Conservation (phyloP, 2,888 invertebrate genomes). For the Ochlodes sylvanus region DNA sequence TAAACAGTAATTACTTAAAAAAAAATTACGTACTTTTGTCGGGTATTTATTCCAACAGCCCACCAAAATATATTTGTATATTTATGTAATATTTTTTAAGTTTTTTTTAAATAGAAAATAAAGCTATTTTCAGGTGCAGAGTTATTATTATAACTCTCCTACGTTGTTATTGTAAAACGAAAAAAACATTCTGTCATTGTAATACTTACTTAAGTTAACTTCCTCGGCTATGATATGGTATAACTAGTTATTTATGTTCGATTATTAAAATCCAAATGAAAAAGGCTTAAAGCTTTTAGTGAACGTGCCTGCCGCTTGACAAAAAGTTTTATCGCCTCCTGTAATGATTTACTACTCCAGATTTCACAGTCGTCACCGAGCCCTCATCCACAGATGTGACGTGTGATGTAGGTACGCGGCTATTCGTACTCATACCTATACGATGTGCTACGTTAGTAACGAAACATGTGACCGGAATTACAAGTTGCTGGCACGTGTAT, state of each 20-base stretch:
- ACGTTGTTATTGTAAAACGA: neutral
- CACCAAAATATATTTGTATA: no score
- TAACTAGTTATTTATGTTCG: constrained; percentile 8
- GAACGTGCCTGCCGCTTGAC: constrained; percentile 56
- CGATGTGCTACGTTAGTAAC: constrained; percentile 27
- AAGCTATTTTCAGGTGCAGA: no score
- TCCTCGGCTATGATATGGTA: neutral
- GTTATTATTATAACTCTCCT: no score
- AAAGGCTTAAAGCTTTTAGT: constrained; percentile 51
- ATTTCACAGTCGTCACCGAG: constrained; percentile 62
- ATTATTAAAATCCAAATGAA: constrained; percentile 44
- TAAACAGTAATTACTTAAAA: no score
- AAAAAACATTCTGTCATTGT: neutral
- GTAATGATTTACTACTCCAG: constrained; percentile 70
- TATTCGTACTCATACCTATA: constrained; percentile 20
- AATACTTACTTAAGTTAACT: neutral
- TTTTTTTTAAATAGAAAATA: no score
- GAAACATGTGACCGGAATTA: constrained; percentile 39
- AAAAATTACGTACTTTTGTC: no score
- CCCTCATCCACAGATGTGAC: constrained; percentile 36
- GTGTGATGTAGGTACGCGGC: neutral
- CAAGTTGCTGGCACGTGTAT: constrained; percentile 44
- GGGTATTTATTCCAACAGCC: no score
- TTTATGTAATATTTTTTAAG: no score
- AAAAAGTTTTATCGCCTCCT: constrained; percentile 73